Base-by-base conservation (phyloP, 37 sponge, comb jelly and placozoan species). In the Axinella damicornis region DNA sequence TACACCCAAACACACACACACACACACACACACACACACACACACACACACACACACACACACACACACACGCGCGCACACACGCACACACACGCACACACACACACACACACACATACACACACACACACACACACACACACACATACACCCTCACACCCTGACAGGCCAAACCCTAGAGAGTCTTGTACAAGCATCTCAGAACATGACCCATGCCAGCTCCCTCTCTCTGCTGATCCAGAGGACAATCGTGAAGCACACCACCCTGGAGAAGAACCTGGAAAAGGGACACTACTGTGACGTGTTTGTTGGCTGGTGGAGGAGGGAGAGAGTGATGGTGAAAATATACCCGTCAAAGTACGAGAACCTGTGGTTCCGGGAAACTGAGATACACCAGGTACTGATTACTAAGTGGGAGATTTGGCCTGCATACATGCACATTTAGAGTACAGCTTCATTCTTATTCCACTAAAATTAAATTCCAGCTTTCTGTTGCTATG, bases 281-380 rank as follows among this genome's bases (percentile, higher is more conserved):
- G 74, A 59, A 22, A 74, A 85, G 53, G 95, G 95, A 5, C 25
- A 91, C 36, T 94, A 81, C 40, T 90, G 95, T 36, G 80, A 86
- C 36, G 85, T 85, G 13, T 89, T 76, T 62, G 35, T 63, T 0
- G 97, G 95, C 17, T n/a, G 11, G 30, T 96, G 91, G 83, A 73
- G 83, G 41, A 85, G 88, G 22, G 81, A 97, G 32, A 53, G 53
- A 30, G 92, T 97, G 16, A 79, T 87, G 24, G 95, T 97, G 53
- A 97, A 94, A 80, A 77, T 92, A 18, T 97, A 92, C 67, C 78
- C 78, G 18, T 46, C 90, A 0, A 77, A 82, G 21, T 83, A 91
- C 11, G 93, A 97, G 64, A 71, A 37, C 5, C 78, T 92, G 13
- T 97, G 95, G 92, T 65, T 39, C 57, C 56, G 76, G 1, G 97